Evolutionary conservation across 2,888 invertebrate species (phyloP).

Genomic region (Tribolium freemani): DNA sequence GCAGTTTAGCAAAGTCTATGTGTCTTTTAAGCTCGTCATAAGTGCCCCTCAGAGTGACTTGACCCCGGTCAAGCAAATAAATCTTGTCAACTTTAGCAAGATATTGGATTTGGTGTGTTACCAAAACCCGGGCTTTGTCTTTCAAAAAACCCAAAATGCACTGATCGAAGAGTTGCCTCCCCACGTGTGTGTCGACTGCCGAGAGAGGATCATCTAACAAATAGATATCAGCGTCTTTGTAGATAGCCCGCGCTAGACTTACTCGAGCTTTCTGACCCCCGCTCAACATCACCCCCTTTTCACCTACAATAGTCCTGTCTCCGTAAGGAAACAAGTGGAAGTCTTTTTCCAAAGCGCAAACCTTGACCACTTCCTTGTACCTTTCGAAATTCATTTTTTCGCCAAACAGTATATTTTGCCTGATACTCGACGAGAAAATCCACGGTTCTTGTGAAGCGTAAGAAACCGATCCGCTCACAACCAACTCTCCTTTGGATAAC

Average conservation of each 20-base stretch:
- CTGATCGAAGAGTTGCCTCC: slow-evolving; percentile 87
- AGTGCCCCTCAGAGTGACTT: slow-evolving; percentile 74
- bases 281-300: slow-evolving; percentile 79
- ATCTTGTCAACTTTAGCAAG: slow-evolving; percentile 72
- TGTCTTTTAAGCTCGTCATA: slow-evolving; percentile 79
- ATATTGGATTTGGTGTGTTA: slow-evolving; percentile 81
- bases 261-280: slow-evolving; percentile 90
- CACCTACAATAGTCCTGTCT: slow-evolving; percentile 84
- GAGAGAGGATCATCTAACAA: slow-evolving; percentile 90
- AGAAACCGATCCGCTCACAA: slow-evolving; percentile 77
- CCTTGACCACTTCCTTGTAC: slow-evolving; percentile 77
- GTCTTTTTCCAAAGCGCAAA: slow-evolving; percentile 80
- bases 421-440: slow-evolving; percentile 83
- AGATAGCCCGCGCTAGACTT: slow-evolving; percentile 87
- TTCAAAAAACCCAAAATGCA: slow-evolving; percentile 77
- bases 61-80: slow-evolving; percentile 71
- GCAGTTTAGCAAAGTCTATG: slow-evolving; percentile 77
- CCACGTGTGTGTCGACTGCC: slow-evolving; percentile 91
- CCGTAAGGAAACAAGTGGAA: slow-evolving; percentile 81
- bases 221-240: slow-evolving; percentile 87
- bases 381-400: slow-evolving; percentile 77
- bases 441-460: slow-evolving; percentile 91
- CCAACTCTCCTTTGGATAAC: slow-evolving; percentile 73
- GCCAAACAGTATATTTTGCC: slow-evolving; percentile 94
- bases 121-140: slow-evolving; percentile 78